Percentiles rank a stretch among this genome's conserved stretches.
Evolutionary conservation across 2,113 vertebrate genomes (phyloP).

Genomic region (Mormyrus lacerda): DNA sequence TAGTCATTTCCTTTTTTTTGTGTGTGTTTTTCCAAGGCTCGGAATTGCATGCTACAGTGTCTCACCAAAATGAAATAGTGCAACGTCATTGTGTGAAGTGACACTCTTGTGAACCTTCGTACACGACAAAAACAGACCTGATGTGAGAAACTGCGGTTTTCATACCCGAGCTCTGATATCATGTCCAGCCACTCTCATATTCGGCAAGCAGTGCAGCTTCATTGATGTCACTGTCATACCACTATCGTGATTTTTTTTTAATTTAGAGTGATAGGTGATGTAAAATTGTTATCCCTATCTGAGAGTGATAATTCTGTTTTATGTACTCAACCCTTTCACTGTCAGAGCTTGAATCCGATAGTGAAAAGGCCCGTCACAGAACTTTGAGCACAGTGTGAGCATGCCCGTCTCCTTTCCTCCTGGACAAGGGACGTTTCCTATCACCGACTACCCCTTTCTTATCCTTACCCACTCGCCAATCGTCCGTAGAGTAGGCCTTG

Average conservation of each 20-base stretch:
- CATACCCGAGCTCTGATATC: neutral
- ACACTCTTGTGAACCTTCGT: constrained; percentile 2
- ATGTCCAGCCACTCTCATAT: neutral
- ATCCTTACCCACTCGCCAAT: neutral
- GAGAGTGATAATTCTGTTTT: constrained; percentile 3
- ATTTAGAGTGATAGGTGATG: constrained; percentile 11
- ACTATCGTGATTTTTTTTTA: neutral
- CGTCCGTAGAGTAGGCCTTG: neutral
- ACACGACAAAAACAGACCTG: neutral
- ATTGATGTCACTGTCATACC: neutral
- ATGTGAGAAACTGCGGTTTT: constrained; percentile 5
- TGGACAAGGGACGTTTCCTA: constrained; percentile 32
- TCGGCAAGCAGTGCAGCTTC: neutral
- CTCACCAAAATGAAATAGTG: constrained; percentile 38
- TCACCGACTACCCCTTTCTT: neutral
- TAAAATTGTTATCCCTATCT: neutral
- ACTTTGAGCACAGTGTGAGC: constrained; percentile 60
- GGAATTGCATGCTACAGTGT: constrained; percentile 76
- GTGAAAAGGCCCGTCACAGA: constrained; percentile 51
- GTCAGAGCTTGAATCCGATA: constrained; percentile 30
- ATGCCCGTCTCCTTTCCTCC: constrained; percentile 49
- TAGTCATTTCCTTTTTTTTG: constrained; percentile 52
- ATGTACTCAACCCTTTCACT: constrained; percentile 48
- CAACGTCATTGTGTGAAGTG: constrained; percentile 25
- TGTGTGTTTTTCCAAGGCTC: constrained; percentile 62